Base-by-base conservation (phyloP, 2,113 vertebrate species). In the Pantherophis guttatus region DNA sequence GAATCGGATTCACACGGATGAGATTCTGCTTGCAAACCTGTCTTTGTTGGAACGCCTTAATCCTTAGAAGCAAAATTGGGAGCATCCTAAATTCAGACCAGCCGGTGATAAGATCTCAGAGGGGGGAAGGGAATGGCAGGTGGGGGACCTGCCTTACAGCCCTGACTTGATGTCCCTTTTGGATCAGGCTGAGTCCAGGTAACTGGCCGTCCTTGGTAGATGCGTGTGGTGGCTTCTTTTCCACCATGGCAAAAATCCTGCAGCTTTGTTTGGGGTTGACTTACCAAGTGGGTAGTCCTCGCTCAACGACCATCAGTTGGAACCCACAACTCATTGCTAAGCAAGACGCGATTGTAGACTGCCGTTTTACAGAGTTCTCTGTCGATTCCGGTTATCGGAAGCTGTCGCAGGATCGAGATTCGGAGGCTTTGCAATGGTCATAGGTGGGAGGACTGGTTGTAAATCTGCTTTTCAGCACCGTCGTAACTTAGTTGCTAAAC, bases 111-210 rank as follows among this genome's bases (percentile, higher is more conserved):
- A 39, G 75, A 39, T 9, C 33, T 81, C 0, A 1, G 8, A 7
- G 65, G 6, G 17, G 70, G 1, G 1, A 2, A 2, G 2, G 10
- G 8, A 8, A 9, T 2, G 1, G 33, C 17, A 3, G 3, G 33
- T 21, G 70, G n/a, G 33, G 33, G 7, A 3, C 1, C 17, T 39
- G 75, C 33, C 33, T 81, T 81, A 81, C 1, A 44, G n/a, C 75
- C 33, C 33, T 19, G 8, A 3, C 75, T 4, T 8, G 17, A 0
- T 44, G 8, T 44, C 75, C 75, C 55, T 55, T 44, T 21, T 39
- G 70, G 70, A 17, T 19, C 33, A 19, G 33, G 70, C 33, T 5
- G 13, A 15, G 65, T 17, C 5, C 29, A n/a, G 29, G 29, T 39
- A 33, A 8, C 70, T 81, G 6, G 1, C 33, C 7, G 33, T 39